A percentile compares a stretch with the other conserved stretches of the same genome.
Conservation (phyloP, 2,888 invertebrate species). For the Rotaria magnacalcarata region DNA sequence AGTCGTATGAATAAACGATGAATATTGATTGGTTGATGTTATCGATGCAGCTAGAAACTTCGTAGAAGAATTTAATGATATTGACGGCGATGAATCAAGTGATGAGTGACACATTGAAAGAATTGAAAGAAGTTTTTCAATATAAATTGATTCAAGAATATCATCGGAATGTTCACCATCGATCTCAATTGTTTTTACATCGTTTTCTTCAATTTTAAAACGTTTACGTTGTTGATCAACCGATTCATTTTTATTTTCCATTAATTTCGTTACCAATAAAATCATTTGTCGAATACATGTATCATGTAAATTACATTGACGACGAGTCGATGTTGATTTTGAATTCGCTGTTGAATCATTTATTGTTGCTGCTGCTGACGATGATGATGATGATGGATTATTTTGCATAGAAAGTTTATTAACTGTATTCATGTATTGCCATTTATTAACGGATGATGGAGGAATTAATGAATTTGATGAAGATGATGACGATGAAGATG, state of each 20-base stretch:
- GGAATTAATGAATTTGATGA: not conserved
- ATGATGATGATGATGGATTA: not conserved
- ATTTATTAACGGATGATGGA: not conserved
- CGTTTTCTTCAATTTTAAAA: not conserved
- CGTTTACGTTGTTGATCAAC: constrained; percentile 22
- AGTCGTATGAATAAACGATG: constrained; percentile 28
- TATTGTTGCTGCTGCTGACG: not conserved
- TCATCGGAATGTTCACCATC: not conserved
- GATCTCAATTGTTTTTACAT: not conserved
- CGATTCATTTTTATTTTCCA: not conserved
- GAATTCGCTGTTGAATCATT: not conserved
- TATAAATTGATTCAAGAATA: constrained; percentile 7
- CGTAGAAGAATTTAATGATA: not conserved
- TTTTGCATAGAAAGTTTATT: not conserved
- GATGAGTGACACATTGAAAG: constrained; percentile 7
- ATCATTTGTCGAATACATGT: not conserved
- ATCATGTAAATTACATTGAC: not conserved
- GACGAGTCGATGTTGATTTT: not conserved
- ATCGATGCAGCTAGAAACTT: not conserved
- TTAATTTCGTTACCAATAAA: constrained; percentile 5
- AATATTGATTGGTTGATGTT: not conserved
- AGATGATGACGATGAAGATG: not conserved
- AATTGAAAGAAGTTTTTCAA: constrained; percentile 31
- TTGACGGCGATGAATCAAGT: not conserved
- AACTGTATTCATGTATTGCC: not conserved